phyloP scores from a whole-genome alignment of 2,888 invertebrate genomes.

The Eurytoma californica region DNA sequence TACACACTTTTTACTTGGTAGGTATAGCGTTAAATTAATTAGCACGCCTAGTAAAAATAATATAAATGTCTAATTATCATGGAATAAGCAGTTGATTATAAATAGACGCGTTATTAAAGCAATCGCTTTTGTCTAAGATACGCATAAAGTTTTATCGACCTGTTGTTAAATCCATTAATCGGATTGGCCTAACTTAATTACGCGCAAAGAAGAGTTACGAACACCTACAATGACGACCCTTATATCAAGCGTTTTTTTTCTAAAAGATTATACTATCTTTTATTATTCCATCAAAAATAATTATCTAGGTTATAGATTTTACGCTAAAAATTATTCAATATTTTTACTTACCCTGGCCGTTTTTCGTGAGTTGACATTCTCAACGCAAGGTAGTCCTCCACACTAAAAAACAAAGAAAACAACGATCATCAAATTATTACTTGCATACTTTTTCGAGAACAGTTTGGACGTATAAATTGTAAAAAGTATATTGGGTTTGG shows the following conservation, averaged over 20 bases:
- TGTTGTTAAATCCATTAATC: constrained; percentile 56
- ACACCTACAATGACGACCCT: constrained; percentile 53
- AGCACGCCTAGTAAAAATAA: constrained; percentile 16
- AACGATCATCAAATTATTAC: background rate
- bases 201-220: constrained; percentile 49
- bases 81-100: background rate
- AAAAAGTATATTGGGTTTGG: too few species aligned
- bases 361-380: constrained; percentile 66
- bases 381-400: constrained; percentile 69
- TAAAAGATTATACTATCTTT: background rate
- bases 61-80: too few species aligned
- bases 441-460: too few species aligned
- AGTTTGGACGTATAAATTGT: too few species aligned
- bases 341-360: constrained; percentile 68
- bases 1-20: background rate
- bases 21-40: constrained; percentile 11
- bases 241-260: constrained; percentile 39
- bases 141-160: constrained; percentile 38
- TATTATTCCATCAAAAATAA: background rate
- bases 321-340: background rate
- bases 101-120: background rate
- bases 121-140: background rate
- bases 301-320: constrained; percentile 1
- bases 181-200: constrained; percentile 60
- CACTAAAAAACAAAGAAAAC: constrained; percentile 67